phyloP scores from a whole-genome alignment of 2,113 vertebrate genomes.

The Lophius piscatorius region DNA sequence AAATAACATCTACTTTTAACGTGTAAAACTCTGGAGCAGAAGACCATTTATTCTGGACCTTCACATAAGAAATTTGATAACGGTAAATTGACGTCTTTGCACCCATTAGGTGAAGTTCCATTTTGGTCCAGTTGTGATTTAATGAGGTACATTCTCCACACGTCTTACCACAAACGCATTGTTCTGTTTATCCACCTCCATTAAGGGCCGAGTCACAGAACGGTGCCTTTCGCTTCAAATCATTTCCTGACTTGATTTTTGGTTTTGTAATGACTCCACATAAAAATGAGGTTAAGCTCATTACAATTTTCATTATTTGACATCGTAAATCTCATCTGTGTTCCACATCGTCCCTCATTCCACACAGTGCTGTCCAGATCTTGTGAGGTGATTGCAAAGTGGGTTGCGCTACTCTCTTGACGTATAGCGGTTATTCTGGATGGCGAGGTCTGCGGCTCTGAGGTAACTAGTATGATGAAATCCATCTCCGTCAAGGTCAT shows the following conservation, averaged over 20 bases:
- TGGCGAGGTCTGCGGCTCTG: slow-evolving; percentile 21
- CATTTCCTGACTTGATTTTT: slow-evolving; percentile 51
- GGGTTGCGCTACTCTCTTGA: slow-evolving; percentile 40
- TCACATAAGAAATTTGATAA: slow-evolving; percentile 22
- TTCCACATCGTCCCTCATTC: slow-evolving; percentile 42
- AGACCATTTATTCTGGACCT: slow-evolving; percentile 20
- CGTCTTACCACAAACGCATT: slow-evolving; percentile 52
- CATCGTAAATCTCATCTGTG: slow-evolving; percentile 35
- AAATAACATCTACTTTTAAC: slow-evolving; percentile 4
- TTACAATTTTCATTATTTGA: slow-evolving; percentile 48
- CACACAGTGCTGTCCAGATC: slow-evolving; percentile 47
- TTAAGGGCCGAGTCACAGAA: slow-evolving; percentile 49
- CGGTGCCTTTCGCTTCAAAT: slow-evolving; percentile 43
- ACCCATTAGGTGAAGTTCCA: slow-evolving; percentile 38
- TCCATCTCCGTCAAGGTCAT: slow-evolving; percentile 58
- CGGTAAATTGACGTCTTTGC: slow-evolving; percentile 37
- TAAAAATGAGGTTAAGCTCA: slow-evolving; percentile 45
- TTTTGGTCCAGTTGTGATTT: slow-evolving; percentile 56
- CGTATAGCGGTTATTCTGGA: slow-evolving; percentile 41
- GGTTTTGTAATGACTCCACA: slow-evolving; percentile 49
- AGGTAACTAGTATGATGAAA: slow-evolving; percentile 54
- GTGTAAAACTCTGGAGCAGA: neutral
- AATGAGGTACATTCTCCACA: slow-evolving; percentile 59
- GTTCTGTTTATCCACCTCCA: slow-evolving; percentile 67
- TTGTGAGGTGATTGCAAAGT: slow-evolving; percentile 30